Conservation (phyloP, 2,113 vertebrate species). For the Oryzias celebensis region DNA sequence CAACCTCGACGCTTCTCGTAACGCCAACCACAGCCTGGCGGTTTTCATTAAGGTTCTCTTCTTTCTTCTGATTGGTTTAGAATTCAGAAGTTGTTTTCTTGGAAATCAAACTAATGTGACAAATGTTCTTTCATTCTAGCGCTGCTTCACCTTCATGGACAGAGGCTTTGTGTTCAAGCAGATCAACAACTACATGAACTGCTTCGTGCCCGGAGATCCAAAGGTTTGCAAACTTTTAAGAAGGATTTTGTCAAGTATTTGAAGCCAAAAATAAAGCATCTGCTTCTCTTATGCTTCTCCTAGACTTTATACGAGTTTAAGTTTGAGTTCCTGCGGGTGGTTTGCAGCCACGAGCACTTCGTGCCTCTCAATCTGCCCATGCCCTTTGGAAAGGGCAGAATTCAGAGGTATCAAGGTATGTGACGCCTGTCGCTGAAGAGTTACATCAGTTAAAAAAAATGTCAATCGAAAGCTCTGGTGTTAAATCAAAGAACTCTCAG, state of each 20-base stretch:
- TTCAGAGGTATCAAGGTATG: constrained; percentile 96
- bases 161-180: constrained; percentile 96
- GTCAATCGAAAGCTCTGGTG: too few relatives aligned
- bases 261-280: background rate
- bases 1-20: constrained; percentile 92
- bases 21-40: constrained; percentile 95
- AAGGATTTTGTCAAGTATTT: background rate
- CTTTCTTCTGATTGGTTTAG: too few relatives aligned
- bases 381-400: constrained; percentile 93
- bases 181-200: constrained; percentile 98
- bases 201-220: constrained; percentile 91
- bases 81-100: too few relatives aligned
- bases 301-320: constrained; percentile 97
- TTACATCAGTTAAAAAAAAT: too few relatives aligned
- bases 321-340: constrained; percentile 95
- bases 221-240: constrained; percentile 80
- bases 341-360: constrained; percentile 96
- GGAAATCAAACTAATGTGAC: background rate
- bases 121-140: constrained; percentile 67
- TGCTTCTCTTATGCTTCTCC: constrained; percentile 20
- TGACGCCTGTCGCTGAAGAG: background rate
- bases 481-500: too few relatives aligned
- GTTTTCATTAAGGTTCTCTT: constrained; percentile 89
- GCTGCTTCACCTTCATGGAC: constrained; percentile 98
- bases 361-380: constrained; percentile 96